phyloP scores from a whole-genome alignment of 2,888 invertebrate genomes.

The Habrosyne pyritoides region DNA sequence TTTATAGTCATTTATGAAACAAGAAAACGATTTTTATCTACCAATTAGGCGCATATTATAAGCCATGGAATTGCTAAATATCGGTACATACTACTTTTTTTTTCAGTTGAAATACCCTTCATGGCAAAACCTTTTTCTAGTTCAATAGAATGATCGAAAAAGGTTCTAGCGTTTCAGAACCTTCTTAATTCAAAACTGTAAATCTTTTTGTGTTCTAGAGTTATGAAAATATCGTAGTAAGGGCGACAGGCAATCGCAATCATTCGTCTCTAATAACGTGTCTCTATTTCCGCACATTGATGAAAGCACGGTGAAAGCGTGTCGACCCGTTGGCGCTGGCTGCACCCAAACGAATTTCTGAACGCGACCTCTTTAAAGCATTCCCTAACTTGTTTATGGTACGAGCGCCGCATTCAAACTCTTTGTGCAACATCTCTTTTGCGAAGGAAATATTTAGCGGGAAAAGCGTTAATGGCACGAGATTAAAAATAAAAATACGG shows the following conservation, averaged over 20 bases:
- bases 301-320: constrained; percentile 25
- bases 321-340: constrained; percentile 16
- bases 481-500: constrained; percentile 11
- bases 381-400: constrained; percentile 20
- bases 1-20: background rate
- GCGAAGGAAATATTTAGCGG: constrained; percentile 29
- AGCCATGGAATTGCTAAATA: too few species aligned
- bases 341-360: constrained; percentile 28
- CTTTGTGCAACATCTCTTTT: constrained; percentile 31
- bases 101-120: too few species aligned
- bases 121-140: too few species aligned
- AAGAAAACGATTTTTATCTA: too few species aligned
- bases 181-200: too few species aligned
- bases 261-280: constrained; percentile 32
- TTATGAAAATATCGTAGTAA: constrained; percentile 13
- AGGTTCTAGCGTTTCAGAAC: too few species aligned
- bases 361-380: constrained; percentile 31
- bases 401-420: constrained; percentile 28
- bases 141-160: too few species aligned
- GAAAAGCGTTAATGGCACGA: constrained; percentile 10
- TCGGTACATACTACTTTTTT: too few species aligned
- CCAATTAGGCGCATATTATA: too few species aligned
- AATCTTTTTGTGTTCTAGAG: background rate
- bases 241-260: constrained; percentile 27
- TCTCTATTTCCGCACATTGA: constrained; percentile 43